Evolutionary conservation across 1,140 invertebrate genomes (phyloP).

Genomic region (Pissodes strobi): DNA sequence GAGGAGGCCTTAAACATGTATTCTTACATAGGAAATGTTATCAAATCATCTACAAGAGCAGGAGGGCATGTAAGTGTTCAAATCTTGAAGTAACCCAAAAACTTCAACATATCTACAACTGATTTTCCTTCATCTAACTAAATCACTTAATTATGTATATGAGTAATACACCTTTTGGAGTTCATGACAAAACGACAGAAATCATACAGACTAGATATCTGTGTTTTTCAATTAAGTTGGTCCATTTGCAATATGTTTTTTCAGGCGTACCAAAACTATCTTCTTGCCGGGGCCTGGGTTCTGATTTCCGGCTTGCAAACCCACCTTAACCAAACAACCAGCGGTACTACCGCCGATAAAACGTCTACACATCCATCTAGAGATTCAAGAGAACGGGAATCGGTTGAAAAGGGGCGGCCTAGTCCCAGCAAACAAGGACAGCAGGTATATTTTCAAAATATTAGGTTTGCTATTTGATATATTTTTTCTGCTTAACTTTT

Average conservation of each 20-base stretch:
- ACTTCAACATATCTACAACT: background rate
- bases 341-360: slow-evolving; percentile 40
- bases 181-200: no score
- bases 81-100: background rate
- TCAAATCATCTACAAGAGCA: slow-evolving; percentile 82
- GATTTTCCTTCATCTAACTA: no score
- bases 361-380: slow-evolving; percentile 33
- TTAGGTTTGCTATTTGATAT: no score
- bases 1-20: slow-evolving; percentile 81
- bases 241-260: slow-evolving; percentile 36
- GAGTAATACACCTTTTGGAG: no score
- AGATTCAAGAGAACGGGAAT: slow-evolving; percentile 52
- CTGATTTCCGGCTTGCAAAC: slow-evolving; percentile 83
- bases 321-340: slow-evolving; percentile 64
- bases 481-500: no score
- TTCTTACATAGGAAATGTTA: slow-evolving; percentile 75
- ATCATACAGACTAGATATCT: no score
- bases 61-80: slow-evolving; percentile 77
- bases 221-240: no score
- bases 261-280: slow-evolving; percentile 84
- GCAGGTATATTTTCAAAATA: slow-evolving; percentile 23
- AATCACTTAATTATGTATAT: no score
- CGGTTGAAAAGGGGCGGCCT: slow-evolving; percentile 62
- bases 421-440: slow-evolving; percentile 63
- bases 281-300: slow-evolving; percentile 86